Percentiles rank a stretch among this genome's conserved stretches.
phyloP scores from a whole-genome alignment of 1,140 invertebrate species.

The Drosophila setifemur region DNA sequence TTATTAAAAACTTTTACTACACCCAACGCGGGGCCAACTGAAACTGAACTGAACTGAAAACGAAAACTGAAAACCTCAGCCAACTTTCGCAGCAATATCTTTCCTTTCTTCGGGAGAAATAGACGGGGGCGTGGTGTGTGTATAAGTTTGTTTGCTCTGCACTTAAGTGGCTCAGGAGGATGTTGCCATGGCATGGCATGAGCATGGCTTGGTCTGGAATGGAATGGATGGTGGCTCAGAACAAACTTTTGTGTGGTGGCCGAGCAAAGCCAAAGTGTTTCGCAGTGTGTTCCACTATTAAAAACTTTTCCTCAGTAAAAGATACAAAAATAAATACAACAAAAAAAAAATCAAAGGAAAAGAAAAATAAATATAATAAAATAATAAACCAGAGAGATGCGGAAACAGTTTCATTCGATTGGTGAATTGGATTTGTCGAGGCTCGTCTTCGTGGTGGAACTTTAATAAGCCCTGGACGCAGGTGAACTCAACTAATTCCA shows the following conservation, averaged over 20 bases:
- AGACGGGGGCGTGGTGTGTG: slow-evolving; percentile 15
- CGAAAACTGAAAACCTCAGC: slow-evolving; percentile 20
- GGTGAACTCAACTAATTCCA: slow-evolving; percentile 8
- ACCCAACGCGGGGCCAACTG: slow-evolving; percentile 22
- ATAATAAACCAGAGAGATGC: background rate
- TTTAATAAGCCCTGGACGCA: slow-evolving; percentile 38
- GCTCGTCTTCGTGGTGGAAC: slow-evolving; percentile 11
- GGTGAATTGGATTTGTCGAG: slow-evolving; percentile 65
- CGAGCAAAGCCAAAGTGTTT: slow-evolving; percentile 59
- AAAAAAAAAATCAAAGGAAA: slow-evolving; percentile 9
- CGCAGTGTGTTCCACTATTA: slow-evolving; percentile 66
- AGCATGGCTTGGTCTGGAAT: too few species aligned
- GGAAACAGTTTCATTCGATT: slow-evolving; percentile 50
- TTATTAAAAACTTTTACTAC: slow-evolving; percentile 80
- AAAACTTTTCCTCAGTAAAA: slow-evolving; percentile 52
- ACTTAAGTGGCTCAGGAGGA: slow-evolving; percentile 61
- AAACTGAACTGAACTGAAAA: slow-evolving; percentile 3
- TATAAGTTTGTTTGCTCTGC: slow-evolving; percentile 69
- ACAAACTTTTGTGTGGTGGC: slow-evolving; percentile 57
- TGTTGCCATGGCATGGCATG: slow-evolving; percentile 40
- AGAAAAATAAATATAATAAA: slow-evolving; percentile 6
- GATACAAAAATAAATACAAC: background rate
- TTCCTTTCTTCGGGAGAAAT: slow-evolving; percentile 18
- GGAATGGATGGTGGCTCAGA: slow-evolving; percentile 10
- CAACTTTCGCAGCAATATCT: slow-evolving; percentile 75